phyloP scores from a whole-genome alignment of 2,888 invertebrate species.

The Ennomos erosarius region DNA sequence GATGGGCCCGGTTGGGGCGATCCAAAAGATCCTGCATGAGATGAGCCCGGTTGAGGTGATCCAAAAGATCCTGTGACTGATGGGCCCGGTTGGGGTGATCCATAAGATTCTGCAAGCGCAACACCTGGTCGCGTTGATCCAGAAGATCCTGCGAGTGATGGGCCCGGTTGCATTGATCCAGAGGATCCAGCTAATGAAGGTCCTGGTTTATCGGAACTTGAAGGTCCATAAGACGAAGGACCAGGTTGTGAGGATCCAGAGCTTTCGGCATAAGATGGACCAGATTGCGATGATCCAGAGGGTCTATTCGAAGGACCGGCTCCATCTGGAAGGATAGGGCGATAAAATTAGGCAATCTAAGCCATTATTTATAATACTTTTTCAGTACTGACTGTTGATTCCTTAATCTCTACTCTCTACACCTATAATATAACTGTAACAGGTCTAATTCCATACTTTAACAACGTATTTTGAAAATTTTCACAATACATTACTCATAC shows the following conservation, averaged over 20 bases:
- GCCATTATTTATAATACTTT: no score
- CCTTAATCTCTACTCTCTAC: no score
- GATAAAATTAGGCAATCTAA: no score
- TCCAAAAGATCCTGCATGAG: no score
- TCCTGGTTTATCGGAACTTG: background rate
- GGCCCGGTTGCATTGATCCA: background rate
- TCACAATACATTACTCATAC: no score
- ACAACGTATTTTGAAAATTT: no score
- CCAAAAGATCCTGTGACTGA: background rate
- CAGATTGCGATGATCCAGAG: background rate
- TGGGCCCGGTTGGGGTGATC: background rate
- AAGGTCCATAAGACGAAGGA: background rate
- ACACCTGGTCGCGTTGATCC: background rate
- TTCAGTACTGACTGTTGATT: no score
- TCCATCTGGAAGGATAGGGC: background rate
- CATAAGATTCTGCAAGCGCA: background rate
- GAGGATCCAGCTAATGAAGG: background rate
- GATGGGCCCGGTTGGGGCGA: no score
- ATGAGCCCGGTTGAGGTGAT: no score
- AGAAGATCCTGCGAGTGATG: background rate
- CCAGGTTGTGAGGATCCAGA: background rate
- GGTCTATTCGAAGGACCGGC: background rate
- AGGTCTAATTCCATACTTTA: no score
- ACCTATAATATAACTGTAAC: no score
- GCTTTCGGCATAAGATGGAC: slow-evolving; percentile 40